A percentile compares a stretch with the other conserved stretches of the same genome.
Conservation (phyloP, 2,113 vertebrate species). For the Casuarius casuarius region DNA sequence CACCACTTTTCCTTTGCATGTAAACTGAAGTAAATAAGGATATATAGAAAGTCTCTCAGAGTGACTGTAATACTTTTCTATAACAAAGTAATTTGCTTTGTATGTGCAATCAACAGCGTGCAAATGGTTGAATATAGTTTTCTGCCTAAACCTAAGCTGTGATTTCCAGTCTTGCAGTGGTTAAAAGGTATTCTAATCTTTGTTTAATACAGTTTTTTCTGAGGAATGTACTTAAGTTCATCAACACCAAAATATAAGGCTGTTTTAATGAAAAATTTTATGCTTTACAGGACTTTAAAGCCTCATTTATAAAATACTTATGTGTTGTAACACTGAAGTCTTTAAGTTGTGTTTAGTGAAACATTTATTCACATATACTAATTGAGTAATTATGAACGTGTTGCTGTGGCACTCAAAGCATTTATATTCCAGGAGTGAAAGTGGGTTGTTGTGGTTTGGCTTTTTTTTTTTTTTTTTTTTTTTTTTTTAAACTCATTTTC, state of each 20-base stretch:
- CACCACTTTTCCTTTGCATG: background rate
- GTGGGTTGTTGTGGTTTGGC: conserved; percentile 82
- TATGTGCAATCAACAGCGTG: background rate
- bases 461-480: conserved; percentile 56
- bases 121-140: background rate
- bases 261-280: background rate
- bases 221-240: background rate
- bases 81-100: background rate
- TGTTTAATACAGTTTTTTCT: background rate
- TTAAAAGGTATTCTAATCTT: background rate
- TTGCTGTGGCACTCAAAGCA: conserved; percentile 72
- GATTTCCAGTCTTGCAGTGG: background rate
- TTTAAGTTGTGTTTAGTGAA: background rate
- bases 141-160: background rate
- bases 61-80: background rate
- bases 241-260: background rate
- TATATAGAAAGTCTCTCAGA: background rate
- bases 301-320: background rate
- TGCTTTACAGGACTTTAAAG: background rate
- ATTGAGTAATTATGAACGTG: conserved; percentile 83
- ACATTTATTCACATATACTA: conserved; percentile 75
- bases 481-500: conserved; percentile 77
- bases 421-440: conserved; percentile 79
- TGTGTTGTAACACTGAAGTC: background rate
- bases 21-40: background rate